phyloP scores from a whole-genome alignment of 2,888 invertebrate species.

The Petrophora chlorosata region DNA sequence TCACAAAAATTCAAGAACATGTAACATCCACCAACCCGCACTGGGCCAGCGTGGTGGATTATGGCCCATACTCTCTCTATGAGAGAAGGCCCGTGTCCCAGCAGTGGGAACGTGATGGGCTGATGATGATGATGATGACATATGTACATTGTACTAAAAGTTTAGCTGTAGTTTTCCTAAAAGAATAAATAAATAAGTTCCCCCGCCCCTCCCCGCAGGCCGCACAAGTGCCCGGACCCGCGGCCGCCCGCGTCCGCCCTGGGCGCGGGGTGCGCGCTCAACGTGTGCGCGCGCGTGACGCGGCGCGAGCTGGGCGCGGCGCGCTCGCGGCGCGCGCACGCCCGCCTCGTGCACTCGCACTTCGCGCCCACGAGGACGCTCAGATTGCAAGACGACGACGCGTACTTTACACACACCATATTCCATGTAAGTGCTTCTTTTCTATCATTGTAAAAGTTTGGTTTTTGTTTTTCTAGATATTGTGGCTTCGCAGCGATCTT shows the following conservation, averaged over 20 bases:
- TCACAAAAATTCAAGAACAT: no score
- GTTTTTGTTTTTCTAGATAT: background rate
- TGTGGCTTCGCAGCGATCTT: no score
- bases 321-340: slow-evolving; percentile 60
- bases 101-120: no score
- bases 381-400: slow-evolving; percentile 82
- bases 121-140: no score
- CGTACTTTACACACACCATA: slow-evolving; percentile 88
- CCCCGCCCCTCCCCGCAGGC: slow-evolving; percentile 77
- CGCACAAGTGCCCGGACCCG: slow-evolving; percentile 96
- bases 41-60: no score
- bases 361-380: slow-evolving; percentile 73
- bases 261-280: slow-evolving; percentile 86
- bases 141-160: no score
- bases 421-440: slow-evolving; percentile 80
- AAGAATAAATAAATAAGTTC: no score
- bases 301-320: slow-evolving; percentile 71
- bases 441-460: background rate
- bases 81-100: no score
- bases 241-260: slow-evolving; percentile 42
- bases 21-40: no score
- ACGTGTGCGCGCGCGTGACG: slow-evolving; percentile 95
- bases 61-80: no score
- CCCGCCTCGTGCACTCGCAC: slow-evolving; percentile 71
- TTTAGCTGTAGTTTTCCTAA: no score